Conservation (phyloP, 2,797 vertebrate species). For the Acanthis flammea region DNA sequence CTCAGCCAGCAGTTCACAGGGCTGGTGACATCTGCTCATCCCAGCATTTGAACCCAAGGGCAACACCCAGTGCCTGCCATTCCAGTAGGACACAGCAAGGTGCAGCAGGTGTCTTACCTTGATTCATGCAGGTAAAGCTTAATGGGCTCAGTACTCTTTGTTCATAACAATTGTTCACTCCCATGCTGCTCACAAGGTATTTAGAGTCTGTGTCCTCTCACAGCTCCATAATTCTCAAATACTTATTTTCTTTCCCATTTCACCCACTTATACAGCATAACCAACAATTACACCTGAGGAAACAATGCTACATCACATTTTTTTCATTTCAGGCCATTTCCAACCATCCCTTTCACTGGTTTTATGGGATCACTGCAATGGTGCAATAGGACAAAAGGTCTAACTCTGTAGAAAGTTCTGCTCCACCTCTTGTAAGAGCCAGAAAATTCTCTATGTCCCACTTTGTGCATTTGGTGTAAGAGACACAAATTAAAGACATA, state of each 20-base stretch:
- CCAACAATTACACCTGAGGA: neutral
- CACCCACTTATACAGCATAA: neutral
- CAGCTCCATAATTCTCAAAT: neutral
- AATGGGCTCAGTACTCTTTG: neutral
- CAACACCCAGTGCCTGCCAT: neutral
- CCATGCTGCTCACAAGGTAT: neutral
- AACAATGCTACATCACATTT: accelerated
- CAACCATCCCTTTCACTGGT: neutral
- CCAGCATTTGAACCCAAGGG: neutral
- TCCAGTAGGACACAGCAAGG: neutral
- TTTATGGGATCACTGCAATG: neutral
- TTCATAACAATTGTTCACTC: neutral
- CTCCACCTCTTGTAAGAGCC: no score
- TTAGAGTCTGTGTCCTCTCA: neutral
- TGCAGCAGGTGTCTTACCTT: neutral
- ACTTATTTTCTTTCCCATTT: neutral
- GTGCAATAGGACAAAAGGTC: neutral
- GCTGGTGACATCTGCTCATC: accelerated
- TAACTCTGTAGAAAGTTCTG: accelerated
- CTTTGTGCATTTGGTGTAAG: neutral
- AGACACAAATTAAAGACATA: neutral
- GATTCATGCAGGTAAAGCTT: neutral
- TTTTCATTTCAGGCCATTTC: neutral
- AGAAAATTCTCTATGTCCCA: neutral
- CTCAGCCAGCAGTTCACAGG: neutral